phyloP scores from a whole-genome alignment of 2,797 vertebrate genomes.

The Myotis vivesi region DNA sequence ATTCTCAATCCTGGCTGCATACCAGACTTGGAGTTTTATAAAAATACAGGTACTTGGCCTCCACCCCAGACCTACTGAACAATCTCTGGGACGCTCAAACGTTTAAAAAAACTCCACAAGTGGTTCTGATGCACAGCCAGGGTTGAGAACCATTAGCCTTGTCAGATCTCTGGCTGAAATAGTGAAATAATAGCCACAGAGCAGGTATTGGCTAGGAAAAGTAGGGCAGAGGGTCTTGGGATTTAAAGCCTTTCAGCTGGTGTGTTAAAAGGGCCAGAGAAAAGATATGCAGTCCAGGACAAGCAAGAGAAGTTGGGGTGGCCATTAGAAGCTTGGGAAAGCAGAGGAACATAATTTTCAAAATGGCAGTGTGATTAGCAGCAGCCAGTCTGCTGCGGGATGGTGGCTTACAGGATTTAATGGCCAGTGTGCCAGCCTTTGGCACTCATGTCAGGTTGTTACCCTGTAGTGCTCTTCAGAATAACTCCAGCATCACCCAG shows the following conservation, averaged over 20 bases:
- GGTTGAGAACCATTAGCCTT: not conserved
- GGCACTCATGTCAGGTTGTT: not conserved
- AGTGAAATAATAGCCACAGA: not conserved
- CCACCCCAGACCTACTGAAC: not conserved
- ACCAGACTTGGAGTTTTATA: constrained; percentile 31
- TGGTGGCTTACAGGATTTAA: not conserved
- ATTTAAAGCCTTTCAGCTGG: not conserved
- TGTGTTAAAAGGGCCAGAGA: not conserved
- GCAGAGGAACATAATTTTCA: constrained; percentile 39
- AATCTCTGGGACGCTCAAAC: not conserved
- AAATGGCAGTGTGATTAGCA: not conserved
- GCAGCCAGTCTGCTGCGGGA: not conserved
- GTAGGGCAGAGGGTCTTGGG: constrained; percentile 1
- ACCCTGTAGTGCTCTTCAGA: not conserved
- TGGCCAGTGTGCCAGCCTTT: not conserved
- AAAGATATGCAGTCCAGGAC: not conserved
- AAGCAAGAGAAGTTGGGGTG: not conserved
- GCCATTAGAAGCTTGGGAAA: not conserved
- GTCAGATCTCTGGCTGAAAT: not conserved
- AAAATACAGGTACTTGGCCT: not conserved
- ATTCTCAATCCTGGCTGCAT: not conserved
- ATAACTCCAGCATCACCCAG: not conserved
- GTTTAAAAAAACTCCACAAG: constrained; percentile 21
- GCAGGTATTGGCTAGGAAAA: constrained; percentile 23
- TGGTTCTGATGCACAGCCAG: not conserved